Evolutionary conservation across 2,888 invertebrate species (phyloP).

Genomic region (Pollenia labialis): DNA sequence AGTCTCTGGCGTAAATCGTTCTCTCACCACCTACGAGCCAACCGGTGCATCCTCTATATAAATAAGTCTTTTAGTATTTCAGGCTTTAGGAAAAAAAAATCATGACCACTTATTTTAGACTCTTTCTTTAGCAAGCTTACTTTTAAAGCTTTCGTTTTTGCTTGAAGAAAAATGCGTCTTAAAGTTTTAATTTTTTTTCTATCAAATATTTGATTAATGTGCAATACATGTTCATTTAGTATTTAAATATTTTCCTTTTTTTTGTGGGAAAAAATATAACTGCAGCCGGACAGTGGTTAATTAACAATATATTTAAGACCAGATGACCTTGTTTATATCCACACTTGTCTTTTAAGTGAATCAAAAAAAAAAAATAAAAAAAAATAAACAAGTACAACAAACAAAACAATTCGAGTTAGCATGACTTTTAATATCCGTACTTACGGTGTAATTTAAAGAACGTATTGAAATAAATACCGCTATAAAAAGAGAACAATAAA

Average conservation of each 20-base stretch:
- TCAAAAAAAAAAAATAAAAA: background rate
- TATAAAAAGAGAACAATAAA: background rate
- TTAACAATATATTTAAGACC: conserved; percentile 44
- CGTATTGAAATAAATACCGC: background rate
- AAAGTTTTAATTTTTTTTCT: no score
- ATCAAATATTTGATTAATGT: no score
- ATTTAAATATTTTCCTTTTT: background rate
- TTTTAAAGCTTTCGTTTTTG: no score
- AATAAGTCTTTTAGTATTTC: no score
- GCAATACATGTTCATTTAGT: background rate
- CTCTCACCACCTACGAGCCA: no score
- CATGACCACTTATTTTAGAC: no score
- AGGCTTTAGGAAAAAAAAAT: no score
- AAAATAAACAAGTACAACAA: background rate
- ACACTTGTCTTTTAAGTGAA: conserved; percentile 27
- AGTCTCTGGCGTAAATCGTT: no score
- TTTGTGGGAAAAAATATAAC: conserved; percentile 5
- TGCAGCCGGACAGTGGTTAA: background rate
- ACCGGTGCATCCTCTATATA: no score
- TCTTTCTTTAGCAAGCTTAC: no score
- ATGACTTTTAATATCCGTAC: conserved; percentile 2
- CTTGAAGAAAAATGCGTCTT: no score
- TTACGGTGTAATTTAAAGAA: conserved; percentile 4
- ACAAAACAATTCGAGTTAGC: conserved; percentile 2
- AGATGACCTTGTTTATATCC: conserved; percentile 52